Conservation (phyloP, 64 coral and sea anemone species). For the Pocillopora verrucosa region DNA sequence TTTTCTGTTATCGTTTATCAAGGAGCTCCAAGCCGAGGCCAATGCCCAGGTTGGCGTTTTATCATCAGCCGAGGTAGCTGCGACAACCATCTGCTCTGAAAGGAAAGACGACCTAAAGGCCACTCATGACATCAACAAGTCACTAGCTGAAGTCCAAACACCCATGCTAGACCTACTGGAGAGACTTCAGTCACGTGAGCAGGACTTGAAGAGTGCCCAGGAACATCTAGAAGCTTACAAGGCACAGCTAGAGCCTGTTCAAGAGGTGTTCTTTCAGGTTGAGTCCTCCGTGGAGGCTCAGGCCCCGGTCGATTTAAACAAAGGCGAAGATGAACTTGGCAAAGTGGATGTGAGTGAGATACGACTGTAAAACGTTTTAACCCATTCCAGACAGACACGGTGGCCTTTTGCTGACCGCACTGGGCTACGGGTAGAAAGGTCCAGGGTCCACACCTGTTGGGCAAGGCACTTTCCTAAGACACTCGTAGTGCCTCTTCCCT, state of each 20-base stretch:
- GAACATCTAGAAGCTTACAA: constrained; percentile 71
- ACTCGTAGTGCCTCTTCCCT: too few species aligned
- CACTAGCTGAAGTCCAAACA: constrained; percentile 55
- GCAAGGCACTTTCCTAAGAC: too few species aligned
- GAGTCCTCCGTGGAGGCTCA: constrained; percentile 56
- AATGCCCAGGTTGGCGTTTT: constrained; percentile 56
- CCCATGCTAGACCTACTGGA: constrained; percentile 72
- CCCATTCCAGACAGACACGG: background rate
- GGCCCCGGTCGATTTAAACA: constrained; percentile 52
- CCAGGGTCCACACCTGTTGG: too few species aligned
- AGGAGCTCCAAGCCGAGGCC: constrained; percentile 76
- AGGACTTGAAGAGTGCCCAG: constrained; percentile 61
- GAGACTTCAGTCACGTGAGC: constrained; percentile 72
- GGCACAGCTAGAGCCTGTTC: constrained; percentile 71
- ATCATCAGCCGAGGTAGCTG: constrained; percentile 72
- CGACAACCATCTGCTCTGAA: constrained; percentile 54
- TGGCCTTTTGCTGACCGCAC: too few species aligned
- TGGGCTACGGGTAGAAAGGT: too few species aligned
- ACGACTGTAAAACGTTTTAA: background rate
- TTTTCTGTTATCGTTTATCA: background rate
- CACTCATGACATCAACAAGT: constrained; percentile 54
- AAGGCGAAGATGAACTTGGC: constrained; percentile 70
- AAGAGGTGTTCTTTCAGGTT: constrained; percentile 73
- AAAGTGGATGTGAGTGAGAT: constrained; percentile 82
- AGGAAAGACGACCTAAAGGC: constrained; percentile 90